Percentiles rank a stretch among this genome's conserved stretches.
phyloP scores from a whole-genome alignment of 2,113 vertebrate species.

The Alligator mississippiensis region DNA sequence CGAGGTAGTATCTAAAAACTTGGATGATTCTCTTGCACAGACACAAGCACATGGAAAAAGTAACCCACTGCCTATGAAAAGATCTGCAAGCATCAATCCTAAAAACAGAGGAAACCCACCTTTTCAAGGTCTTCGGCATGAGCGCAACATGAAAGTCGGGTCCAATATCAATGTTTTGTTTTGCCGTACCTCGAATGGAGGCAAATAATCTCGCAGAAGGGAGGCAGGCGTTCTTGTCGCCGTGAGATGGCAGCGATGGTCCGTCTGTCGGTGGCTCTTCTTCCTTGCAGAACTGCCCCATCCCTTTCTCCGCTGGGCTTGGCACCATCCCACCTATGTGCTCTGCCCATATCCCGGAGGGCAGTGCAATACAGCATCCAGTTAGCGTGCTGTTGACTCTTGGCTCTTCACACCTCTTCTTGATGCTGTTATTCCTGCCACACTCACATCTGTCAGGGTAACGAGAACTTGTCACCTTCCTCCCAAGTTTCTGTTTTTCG shows the following conservation, averaged over 20 bases:
- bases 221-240: neutral
- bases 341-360: neutral
- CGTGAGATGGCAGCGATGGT: neutral
- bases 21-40: too few species aligned
- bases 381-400: neutral
- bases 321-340: neutral
- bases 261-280: neutral
- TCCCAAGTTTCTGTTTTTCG: neutral
- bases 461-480: neutral
- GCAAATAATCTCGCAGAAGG: neutral
- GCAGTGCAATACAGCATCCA: neutral
- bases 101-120: neutral
- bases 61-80: too few species aligned
- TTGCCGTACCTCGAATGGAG: neutral
- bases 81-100: too few species aligned
- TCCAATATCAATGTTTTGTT: neutral
- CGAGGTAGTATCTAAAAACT: too few species aligned
- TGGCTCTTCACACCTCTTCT: neutral
- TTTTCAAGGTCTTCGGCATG: neutral
- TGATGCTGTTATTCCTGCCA: neutral
- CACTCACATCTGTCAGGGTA: neutral
- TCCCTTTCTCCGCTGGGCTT: neutral
- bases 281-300: neutral
- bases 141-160: neutral
- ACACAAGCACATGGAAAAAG: too few species aligned